Percentiles rank a stretch among this genome's conserved stretches.
Conservation (phyloP, 2,797 vertebrate species). For the Acipenser ruthenus region DNA sequence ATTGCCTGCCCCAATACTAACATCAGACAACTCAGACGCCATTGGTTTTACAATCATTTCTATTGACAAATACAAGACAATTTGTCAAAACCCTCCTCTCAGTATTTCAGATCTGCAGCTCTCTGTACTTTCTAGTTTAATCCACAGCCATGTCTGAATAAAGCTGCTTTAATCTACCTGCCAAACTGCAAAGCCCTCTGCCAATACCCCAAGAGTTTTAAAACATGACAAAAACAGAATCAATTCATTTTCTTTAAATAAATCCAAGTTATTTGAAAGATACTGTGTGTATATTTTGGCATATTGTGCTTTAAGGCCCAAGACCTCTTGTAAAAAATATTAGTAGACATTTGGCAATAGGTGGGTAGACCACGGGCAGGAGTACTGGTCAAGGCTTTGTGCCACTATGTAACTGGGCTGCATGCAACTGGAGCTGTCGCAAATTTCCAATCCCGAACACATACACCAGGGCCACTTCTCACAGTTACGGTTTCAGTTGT, state of each 20-base stretch:
- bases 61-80: too few species aligned
- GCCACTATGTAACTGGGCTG: not conserved
- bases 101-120: not conserved
- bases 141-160: not conserved
- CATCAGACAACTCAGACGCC: too few species aligned
- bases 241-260: too few species aligned
- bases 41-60: too few species aligned
- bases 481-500: not conserved
- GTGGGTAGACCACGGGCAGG: too few species aligned
- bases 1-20: too few species aligned
- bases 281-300: too few species aligned
- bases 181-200: constrained; percentile 51
- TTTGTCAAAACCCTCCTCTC: not conserved
- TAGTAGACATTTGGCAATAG: too few species aligned
- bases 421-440: not conserved
- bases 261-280: too few species aligned
- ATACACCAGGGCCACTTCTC: not conserved
- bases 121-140: not conserved
- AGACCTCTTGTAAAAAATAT: too few species aligned
- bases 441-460: not conserved
- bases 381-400: not conserved
- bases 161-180: constrained; percentile 48
- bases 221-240: not conserved
- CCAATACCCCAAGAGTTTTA: constrained; percentile 26
- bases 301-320: too few species aligned